These are phyloP conservation scores for Anisognathus igniventris DNA, from an alignment of 2,797 vertebrate species.

Conservation along the genomic window DNA sequence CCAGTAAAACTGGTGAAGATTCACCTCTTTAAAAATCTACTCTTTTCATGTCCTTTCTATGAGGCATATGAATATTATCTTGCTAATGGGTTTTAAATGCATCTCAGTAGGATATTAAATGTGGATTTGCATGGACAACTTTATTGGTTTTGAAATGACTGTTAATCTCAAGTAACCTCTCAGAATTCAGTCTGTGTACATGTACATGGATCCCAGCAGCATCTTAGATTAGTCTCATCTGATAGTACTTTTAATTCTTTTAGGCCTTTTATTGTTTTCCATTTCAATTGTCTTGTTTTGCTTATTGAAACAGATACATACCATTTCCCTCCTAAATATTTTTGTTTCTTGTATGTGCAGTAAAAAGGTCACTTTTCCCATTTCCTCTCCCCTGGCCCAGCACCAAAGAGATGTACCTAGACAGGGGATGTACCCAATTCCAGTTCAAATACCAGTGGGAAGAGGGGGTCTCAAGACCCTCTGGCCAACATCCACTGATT, in stretches of 20 bases:
- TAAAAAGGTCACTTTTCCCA: background rate
- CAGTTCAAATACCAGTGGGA: background rate
- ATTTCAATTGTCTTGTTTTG: slow-evolving; percentile 19
- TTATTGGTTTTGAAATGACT: slow-evolving; percentile 34
- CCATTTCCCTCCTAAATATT: background rate
- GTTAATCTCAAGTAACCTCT: slow-evolving; percentile 23
- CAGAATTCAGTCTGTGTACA: background rate
- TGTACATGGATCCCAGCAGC: background rate
- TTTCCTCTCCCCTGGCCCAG: background rate
- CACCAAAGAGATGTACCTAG: background rate
- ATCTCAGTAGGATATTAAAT: slow-evolving; percentile 48
- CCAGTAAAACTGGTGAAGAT: background rate
- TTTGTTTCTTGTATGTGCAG: background rate
- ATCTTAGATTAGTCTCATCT: background rate
- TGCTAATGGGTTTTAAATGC: slow-evolving; percentile 39
- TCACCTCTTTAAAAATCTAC: background rate
- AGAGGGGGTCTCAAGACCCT: rapidly evolving
- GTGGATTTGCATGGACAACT: slow-evolving; percentile 42
- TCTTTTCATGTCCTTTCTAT: slow-evolving; percentile 21
- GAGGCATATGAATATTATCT: slow-evolving; percentile 13
- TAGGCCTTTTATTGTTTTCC: background rate
- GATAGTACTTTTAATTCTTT: background rate
- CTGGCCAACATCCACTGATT: background rate
- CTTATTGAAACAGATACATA: background rate
- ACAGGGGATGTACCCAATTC: background rate